Conservation (phyloP, 2,888 invertebrate genomes). For the Apotomis capreana region DNA sequence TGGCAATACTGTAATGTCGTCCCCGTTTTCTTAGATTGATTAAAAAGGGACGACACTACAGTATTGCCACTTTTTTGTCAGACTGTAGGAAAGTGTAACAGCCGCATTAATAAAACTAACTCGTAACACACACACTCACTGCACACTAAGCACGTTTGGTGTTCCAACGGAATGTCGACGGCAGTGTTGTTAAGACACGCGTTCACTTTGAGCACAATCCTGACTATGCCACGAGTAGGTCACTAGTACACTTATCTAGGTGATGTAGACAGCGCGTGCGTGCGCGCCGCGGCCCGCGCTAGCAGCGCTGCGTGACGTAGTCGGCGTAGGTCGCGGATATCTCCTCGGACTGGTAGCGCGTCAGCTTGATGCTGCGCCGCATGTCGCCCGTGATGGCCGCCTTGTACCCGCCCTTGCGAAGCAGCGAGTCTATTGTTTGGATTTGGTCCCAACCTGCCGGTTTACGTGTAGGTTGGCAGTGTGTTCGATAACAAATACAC, state of each 20-base stretch:
- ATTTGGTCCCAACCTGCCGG: slow-evolving; percentile 98
- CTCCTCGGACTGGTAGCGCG: slow-evolving; percentile 98
- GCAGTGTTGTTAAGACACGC: slow-evolving; percentile 64
- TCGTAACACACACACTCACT: slow-evolving; percentile 13
- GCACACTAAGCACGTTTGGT: slow-evolving; percentile 15
- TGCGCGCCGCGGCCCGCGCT: slow-evolving; percentile 79
- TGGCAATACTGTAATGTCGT: too few species aligned
- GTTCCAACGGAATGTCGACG: slow-evolving; percentile 70
- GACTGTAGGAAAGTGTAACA: too few species aligned
- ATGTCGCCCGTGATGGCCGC: slow-evolving; percentile 94
- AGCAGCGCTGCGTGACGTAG: slow-evolving; percentile 90
- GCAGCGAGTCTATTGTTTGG: slow-evolving; percentile 98
- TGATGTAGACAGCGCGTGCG: background rate
- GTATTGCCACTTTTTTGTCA: too few species aligned
- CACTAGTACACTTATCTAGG: slow-evolving; percentile 74
- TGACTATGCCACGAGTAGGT: slow-evolving; percentile 49
- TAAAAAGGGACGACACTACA: too few species aligned
- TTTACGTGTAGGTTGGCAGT: background rate
- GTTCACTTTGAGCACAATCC: slow-evolving; percentile 73
- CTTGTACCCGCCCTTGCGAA: slow-evolving; percentile 98
- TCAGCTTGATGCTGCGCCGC: slow-evolving; percentile 95
- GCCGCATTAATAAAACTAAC: background rate
- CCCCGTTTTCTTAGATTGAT: too few species aligned
- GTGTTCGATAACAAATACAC: too few species aligned
- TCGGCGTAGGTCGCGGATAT: slow-evolving; percentile 94